Base-by-base conservation (phyloP, 2,888 invertebrate species). In the Teinopalpus imperialis region DNA sequence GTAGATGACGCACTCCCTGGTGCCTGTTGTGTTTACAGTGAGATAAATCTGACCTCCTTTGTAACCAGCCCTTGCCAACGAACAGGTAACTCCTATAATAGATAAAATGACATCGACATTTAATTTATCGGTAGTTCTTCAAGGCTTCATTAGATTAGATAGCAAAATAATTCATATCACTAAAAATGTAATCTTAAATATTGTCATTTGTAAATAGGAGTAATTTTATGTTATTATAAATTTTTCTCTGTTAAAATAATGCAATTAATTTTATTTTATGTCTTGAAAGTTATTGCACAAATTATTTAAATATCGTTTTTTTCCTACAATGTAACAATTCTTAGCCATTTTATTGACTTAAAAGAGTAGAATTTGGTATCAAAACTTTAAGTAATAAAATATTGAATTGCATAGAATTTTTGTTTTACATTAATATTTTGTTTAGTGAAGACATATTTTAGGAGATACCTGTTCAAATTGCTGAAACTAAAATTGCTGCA, bases 71-170 rank as follows among this genome's bases (percentile, higher is more conserved):
- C 51, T 61, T 30, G 55, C 51, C 54, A 52, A 37, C 34, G 48
- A 63, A 64, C 81, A 78, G 82, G 82, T 82, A 86, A 81, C 83
- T 83, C 78, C 81, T 71, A 63, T 44, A 48, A 44, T 35, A 41
- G 13, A 27, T 39, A 14, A 39, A 16, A 45, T 13, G 3, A 20
- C n/a, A 8, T 5, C 8, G 21, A 1, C 12, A 13, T 3, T n/a
- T n/a, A n/a, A 5, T 31, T 7, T 44, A 26, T 31, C 21, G 20
- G 29, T 48, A 50, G 20, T 36, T 29, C 46, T 53, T 56, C 40
- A 49, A 61, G 44, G 51, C 57, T 52, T 52, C 43, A 54, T 39
- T 59, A 52, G 39, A 45, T 39, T 37, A 35, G 34, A 43, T 35
- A 31, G 12, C 20, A 14, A 37, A 30, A n/a, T n/a, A 26, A 36